Evolutionary conservation across 2,797 vertebrate genomes (phyloP).

Genomic region (Perdix hodgsoniae): DNA sequence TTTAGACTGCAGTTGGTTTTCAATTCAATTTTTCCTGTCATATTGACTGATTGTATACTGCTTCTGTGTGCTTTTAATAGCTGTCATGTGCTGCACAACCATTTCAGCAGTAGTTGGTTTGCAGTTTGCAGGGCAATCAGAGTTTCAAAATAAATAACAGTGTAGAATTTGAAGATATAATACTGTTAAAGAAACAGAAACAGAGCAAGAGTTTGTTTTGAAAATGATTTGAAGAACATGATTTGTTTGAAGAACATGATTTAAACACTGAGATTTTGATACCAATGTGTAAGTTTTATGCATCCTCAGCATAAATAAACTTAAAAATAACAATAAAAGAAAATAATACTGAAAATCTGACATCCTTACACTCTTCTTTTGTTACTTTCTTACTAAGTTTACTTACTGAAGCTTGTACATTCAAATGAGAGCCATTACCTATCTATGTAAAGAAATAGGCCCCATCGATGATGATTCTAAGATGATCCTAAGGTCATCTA

Average conservation of each 20-base stretch:
- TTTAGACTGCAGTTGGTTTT: conserved; percentile 1
- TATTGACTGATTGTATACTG: not conserved
- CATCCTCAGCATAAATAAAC: not conserved
- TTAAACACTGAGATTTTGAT: not conserved
- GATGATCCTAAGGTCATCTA: not conserved
- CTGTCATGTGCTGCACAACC: not conserved
- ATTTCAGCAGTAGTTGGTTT: not conserved
- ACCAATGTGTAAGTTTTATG: not conserved
- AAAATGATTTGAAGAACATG: not conserved
- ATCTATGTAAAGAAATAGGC: not conserved
- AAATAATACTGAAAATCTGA: not conserved
- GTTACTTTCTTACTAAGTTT: not conserved
- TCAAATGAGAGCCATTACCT: not conserved
- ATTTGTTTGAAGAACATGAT: not conserved
- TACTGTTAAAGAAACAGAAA: not conserved
- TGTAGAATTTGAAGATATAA: not conserved
- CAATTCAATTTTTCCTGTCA: not conserved
- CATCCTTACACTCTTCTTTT: not conserved
- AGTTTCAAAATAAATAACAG: not conserved
- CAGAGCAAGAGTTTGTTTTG: not conserved
- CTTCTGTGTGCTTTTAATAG: not conserved
- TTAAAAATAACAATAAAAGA: not conserved
- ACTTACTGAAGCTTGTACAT: not conserved
- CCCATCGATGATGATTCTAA: not conserved
- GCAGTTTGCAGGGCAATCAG: not conserved